Conservation (phyloP, 2,797 vertebrate genomes). For the Picus viridis region DNA sequence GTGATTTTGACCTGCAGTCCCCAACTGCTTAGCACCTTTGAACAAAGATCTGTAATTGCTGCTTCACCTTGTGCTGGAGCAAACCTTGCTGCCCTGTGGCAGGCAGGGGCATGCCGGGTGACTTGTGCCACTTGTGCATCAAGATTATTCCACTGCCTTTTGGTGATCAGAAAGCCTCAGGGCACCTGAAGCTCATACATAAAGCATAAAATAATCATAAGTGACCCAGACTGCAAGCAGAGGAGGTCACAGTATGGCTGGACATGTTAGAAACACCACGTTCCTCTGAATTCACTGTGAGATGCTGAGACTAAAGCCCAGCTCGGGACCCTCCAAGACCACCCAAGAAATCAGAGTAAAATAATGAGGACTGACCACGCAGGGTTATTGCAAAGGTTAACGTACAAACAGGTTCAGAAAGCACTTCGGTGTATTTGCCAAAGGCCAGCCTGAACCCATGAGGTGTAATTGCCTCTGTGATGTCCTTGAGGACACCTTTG, state of each 20-base stretch:
- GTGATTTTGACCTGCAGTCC: not conserved
- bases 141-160: not conserved
- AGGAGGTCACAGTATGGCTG: not conserved
- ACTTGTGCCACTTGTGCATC: not conserved
- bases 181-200: not conserved
- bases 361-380: fast-evolving
- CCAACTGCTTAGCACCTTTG: not conserved
- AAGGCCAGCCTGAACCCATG: not conserved
- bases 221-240: not conserved
- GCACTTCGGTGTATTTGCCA: fast-evolving
- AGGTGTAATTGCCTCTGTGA: not conserved
- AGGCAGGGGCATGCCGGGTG: fast-evolving
- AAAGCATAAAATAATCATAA: not conserved
- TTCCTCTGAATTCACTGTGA: not conserved
- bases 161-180: not conserved
- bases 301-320: not conserved
- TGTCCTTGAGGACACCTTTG: not conserved
- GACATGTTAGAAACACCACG: not conserved
- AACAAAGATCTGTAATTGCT: not conserved
- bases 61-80: not conserved
- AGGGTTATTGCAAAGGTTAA: not conserved
- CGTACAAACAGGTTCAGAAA: not conserved
- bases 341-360: not conserved
- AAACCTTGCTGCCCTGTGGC: not conserved
- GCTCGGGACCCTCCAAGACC: not conserved